Evolutionary conservation across 2,888 invertebrate species (phyloP).

Genomic region (Thecocarcelia acutangulata): DNA sequence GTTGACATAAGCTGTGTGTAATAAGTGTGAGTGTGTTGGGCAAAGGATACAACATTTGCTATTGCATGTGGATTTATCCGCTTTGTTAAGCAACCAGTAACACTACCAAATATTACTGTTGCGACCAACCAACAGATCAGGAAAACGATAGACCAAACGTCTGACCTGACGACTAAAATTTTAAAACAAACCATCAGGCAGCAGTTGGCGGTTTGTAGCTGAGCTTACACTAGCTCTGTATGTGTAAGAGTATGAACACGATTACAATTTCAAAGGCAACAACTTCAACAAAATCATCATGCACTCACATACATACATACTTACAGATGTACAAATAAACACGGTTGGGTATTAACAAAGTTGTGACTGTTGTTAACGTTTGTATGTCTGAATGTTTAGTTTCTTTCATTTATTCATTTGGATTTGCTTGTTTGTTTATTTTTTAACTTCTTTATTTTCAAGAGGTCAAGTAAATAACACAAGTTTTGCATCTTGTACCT

Average conservation of each 20-base stretch:
- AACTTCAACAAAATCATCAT: not conserved
- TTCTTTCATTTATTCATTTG: conserved; percentile 49
- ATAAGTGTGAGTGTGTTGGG: conserved; percentile 18
- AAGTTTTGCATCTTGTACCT: conserved; percentile 38
- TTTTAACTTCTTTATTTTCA: conserved; percentile 47
- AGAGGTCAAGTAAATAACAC: conserved; percentile 65
- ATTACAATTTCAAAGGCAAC: conserved; percentile 15
- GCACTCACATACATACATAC: conserved; percentile 1
- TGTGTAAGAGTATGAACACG: conserved; percentile 1
- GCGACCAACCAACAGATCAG: conserved; percentile 47
- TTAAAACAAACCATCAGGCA: conserved; percentile 62
- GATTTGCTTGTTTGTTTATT: conserved; percentile 39
- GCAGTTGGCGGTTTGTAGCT: conserved; percentile 61
- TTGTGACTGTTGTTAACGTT: conserved; percentile 22
- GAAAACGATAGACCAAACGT: conserved; percentile 26
- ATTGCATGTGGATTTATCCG: conserved; percentile 63
- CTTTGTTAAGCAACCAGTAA: conserved; percentile 68
- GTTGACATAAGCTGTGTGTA: conserved; percentile 34
- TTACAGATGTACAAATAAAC: too few species aligned
- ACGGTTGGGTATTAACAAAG: not conserved
- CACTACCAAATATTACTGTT: conserved; percentile 58
- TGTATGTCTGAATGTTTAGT: conserved; percentile 22
- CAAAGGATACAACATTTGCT: conserved; percentile 66
- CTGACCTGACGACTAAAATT: conserved; percentile 46
- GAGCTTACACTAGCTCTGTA: conserved; percentile 16